Base-by-base conservation (phyloP, 2,888 invertebrate species). In the Chirona hameri region DNA sequence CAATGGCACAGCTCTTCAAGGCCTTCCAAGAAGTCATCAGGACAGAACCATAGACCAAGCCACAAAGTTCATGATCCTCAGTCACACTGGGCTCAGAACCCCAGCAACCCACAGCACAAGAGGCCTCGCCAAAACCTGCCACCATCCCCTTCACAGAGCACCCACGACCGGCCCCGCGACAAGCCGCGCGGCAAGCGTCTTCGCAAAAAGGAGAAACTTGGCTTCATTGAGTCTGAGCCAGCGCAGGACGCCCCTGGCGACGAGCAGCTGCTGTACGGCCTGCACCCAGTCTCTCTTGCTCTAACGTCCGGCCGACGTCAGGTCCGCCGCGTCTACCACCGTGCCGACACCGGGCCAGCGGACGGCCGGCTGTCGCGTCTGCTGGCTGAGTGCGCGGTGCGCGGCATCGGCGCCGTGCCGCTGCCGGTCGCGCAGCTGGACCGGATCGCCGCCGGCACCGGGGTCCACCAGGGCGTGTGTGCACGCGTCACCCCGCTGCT, bases 401-500 rank as follows among this genome's bases (percentile, higher is more conserved):
- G 76, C 1, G 79, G 69, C 48, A 60, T 84, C 52, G 69, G 72
- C 39, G 31, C 76, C 14, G 57, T 57, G n/a, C 72, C 81, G 29
- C 72, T 84, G 24, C 81, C 52, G n/a, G 24, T 55, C n/a, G 18
- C 55, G 27, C 29, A 83, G 55, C 82, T 84, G 65, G 81, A 60
- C 46, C 18, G 55, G 29, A 27, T 83, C 3, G 60, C 83, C n/a
- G 72, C n/a, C 29, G 82, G 82, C 55, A 84, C 83, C 18, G 81
- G 82, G 21, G 82, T 83, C 15, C 84, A 84, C 76, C 84, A 84
- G 72, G 84, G 84, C n/a, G 81, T 84, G 69, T 84, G 83, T 48
- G 82, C 83, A 52, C 83, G 83, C 81, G 84, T 69, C 12, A 83
- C 81, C 60, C 79, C 27, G 24, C 84, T 84, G 39, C 72, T 76